Conservation (phyloP, 2,797 vertebrate genomes). For the Enteromius mattozi region DNA sequence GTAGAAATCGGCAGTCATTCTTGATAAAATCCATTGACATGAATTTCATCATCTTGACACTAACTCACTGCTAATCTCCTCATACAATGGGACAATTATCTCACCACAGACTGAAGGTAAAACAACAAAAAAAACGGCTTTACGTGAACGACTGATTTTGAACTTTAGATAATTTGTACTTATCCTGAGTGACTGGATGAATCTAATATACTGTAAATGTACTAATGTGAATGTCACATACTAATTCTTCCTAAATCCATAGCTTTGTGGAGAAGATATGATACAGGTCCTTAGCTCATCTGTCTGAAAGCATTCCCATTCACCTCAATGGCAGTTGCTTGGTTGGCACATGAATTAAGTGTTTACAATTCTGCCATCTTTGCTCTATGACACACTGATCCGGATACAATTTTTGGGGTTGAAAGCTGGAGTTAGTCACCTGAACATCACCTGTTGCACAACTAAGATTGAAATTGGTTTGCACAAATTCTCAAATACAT, state of each 20-base stretch:
- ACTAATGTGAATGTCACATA: conserved; percentile 3
- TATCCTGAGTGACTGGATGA: conserved; percentile 51
- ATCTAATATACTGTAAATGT: not conserved
- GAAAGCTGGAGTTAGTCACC: not conserved
- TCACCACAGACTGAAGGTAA: conserved; percentile 10
- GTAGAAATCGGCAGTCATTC: conserved; percentile 10
- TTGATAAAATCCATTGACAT: conserved; percentile 36
- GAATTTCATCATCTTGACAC: conserved; percentile 37
- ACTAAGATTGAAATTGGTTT: not conserved
- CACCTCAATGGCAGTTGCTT: not conserved
- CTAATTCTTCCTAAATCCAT: not conserved
- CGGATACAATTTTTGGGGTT: not conserved
- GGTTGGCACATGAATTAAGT: not conserved
- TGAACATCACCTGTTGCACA: not conserved
- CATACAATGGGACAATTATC: conserved; percentile 12
- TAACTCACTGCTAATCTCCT: conserved; percentile 16
- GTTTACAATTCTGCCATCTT: not conserved
- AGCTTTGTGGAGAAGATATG: not conserved
- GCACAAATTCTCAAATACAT: not conserved
- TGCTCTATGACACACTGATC: not conserved
- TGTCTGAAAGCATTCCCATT: not conserved
- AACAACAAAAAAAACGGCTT: conserved; percentile 35
- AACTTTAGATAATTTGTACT: conserved; percentile 26
- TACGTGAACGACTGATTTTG: conserved; percentile 32
- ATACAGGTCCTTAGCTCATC: not conserved